Percentiles rank a stretch among this genome's conserved stretches.
Conservation (phyloP, 2,797 vertebrate genomes). For the Anabacerthia variegaticeps region DNA sequence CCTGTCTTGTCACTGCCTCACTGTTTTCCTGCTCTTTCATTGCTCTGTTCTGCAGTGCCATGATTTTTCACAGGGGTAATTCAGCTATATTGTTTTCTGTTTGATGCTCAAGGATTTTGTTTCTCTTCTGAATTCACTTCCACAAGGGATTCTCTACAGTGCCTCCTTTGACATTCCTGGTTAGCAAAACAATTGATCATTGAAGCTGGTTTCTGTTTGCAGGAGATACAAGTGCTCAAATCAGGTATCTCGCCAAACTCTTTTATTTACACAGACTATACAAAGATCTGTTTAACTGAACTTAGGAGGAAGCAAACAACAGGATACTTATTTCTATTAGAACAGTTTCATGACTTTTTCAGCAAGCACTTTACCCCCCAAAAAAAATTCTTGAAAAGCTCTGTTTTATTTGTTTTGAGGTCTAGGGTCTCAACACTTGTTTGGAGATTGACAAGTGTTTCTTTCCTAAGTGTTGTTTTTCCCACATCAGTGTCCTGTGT, state of each 20-base stretch:
- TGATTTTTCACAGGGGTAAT: neutral
- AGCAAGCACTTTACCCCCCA: neutral
- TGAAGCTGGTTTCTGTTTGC: neutral
- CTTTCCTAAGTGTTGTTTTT: neutral
- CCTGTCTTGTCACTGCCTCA: neutral
- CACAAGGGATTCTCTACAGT: neutral
- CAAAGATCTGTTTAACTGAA: neutral
- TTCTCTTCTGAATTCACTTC: neutral
- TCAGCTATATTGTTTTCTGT: neutral
- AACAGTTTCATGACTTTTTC: neutral
- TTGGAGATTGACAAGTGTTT: neutral
- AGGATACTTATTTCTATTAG: neutral
- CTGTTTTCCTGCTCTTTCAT: neutral
- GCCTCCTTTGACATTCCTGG: neutral
- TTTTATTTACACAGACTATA: neutral
- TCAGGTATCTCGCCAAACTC: neutral
- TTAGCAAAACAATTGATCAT: neutral
- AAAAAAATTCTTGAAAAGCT: neutral
- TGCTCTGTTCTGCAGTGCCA: neutral
- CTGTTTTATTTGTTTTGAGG: neutral
- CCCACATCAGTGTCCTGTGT: neutral
- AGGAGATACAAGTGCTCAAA: neutral
- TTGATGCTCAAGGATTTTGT: neutral
- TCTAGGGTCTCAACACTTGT: neutral
- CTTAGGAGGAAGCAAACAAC: neutral